A percentile compares a stretch with the other conserved stretches of the same genome.
Evolutionary conservation across 1,140 invertebrate genomes (phyloP).

Genomic region (Diabrotica undecimpunctata): DNA sequence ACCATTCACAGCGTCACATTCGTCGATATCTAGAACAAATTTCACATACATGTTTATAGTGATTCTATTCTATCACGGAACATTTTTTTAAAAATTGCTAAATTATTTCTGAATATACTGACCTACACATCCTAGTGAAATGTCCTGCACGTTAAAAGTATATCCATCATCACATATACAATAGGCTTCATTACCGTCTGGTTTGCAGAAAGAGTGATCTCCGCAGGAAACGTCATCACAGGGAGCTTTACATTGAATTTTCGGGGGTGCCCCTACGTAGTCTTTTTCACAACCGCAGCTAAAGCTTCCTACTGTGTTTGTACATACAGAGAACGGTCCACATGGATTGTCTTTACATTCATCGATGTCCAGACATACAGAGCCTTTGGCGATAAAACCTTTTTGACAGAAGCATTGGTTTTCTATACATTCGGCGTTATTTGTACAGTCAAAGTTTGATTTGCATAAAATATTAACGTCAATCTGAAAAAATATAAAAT

Average conservation of each 20-base stretch:
- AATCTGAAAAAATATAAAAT: slow-evolving; percentile 54
- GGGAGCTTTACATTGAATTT: slow-evolving; percentile 78
- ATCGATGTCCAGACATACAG: slow-evolving; percentile 76
- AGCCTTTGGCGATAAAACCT: slow-evolving; percentile 77
- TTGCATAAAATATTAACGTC: slow-evolving; percentile 83
- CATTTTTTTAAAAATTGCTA: no score
- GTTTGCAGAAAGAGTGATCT: slow-evolving; percentile 82
- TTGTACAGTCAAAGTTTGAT: slow-evolving; percentile 86
- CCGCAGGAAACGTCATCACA: slow-evolving; percentile 89
- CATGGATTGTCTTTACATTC: slow-evolving; percentile 77
- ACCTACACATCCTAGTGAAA: slow-evolving; percentile 82
- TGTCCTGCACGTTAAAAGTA: slow-evolving; percentile 86
- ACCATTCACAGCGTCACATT: slow-evolving; percentile 78
- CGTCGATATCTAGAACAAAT: slow-evolving; percentile 75
- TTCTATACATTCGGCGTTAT: slow-evolving; percentile 85
- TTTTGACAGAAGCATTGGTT: slow-evolving; percentile 87
- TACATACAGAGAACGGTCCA: slow-evolving; percentile 76
- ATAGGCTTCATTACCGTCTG: slow-evolving; percentile 83
- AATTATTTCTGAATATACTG: slow-evolving; percentile 9
- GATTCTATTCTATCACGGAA: no score
- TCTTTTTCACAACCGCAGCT: slow-evolving; percentile 84
- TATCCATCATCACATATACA: slow-evolving; percentile 91
- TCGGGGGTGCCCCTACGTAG: slow-evolving; percentile 77
- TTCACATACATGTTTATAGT: no score
- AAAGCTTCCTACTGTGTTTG: slow-evolving; percentile 80